Conservation (phyloP, 2,113 vertebrate species). For the Clarias gariepinus region DNA sequence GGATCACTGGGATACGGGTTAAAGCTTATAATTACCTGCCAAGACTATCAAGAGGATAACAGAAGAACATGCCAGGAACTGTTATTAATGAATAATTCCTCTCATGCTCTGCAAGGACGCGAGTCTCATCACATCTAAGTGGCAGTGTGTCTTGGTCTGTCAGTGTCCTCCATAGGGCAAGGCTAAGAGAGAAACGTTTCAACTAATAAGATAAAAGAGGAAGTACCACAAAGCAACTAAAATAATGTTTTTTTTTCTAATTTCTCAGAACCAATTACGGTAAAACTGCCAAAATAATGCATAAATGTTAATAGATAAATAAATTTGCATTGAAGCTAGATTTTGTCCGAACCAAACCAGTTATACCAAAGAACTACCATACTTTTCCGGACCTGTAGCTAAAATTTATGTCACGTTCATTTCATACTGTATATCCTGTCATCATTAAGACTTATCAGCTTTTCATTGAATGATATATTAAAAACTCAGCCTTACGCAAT, state of each 20-base stretch:
- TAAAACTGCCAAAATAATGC: conserved; percentile 27
- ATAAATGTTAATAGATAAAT: no score
- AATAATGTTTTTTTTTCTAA: not conserved
- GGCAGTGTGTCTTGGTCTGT: conserved; percentile 12
- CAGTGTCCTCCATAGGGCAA: not conserved
- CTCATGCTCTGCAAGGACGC: conserved; percentile 9
- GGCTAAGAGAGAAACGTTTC: not conserved
- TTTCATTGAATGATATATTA: conserved; percentile 16
- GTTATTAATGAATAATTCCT: conserved; percentile 29
- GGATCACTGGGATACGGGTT: not conserved
- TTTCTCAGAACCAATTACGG: conserved; percentile 56
- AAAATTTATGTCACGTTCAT: not conserved
- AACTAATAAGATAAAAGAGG: conserved; percentile 18
- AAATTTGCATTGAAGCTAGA: not conserved
- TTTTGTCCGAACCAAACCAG: not conserved
- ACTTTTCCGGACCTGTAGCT: not conserved
- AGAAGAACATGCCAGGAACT: conserved; percentile 32
- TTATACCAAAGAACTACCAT: not conserved
- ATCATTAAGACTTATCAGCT: conserved; percentile 19
- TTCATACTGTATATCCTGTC: not conserved
- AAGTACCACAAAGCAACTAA: not conserved
- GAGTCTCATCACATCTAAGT: conserved; percentile 23
- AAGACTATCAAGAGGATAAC: conserved; percentile 7
- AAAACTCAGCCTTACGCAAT: conserved; percentile 38
- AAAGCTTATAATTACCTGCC: conserved; percentile 26